These are phyloP conservation scores for Bubo bubo DNA, from an alignment of 2,113 vertebrate genomes.

Conservation along the genomic window DNA sequence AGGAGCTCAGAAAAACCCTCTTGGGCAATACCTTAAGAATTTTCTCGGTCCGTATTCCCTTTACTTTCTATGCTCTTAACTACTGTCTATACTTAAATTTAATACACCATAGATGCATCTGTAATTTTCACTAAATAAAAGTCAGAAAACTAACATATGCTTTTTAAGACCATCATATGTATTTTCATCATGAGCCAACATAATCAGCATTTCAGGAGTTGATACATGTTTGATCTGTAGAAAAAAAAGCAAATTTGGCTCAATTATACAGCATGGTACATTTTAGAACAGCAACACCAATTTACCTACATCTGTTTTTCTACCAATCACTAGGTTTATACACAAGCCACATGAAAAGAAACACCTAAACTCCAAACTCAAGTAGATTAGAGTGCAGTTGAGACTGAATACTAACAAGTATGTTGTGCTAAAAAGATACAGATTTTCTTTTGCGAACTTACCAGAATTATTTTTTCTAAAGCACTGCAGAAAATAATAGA, in stretches of 20 bases:
- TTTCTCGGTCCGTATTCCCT: background rate
- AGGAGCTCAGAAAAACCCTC: background rate
- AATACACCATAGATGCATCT: background rate
- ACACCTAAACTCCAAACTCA: background rate
- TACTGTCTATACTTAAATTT: background rate
- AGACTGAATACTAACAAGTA: background rate
- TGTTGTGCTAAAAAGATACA: background rate
- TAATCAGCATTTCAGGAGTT: background rate
- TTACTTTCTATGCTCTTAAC: background rate
- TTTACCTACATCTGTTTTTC: background rate
- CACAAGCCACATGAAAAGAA: background rate
- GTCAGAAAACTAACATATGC: background rate
- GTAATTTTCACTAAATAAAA: background rate
- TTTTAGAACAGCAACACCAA: background rate
- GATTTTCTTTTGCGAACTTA: background rate
- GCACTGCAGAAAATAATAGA: background rate
- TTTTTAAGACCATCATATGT: background rate
- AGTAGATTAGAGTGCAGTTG: background rate
- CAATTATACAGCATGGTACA: background rate
- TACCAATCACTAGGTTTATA: background rate
- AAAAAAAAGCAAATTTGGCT: background rate
- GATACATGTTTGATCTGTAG: background rate
- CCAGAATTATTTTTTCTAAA: conserved; percentile 2
- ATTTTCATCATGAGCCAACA: background rate
- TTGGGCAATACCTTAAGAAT: background rate